These are phyloP conservation scores for Odontophorus gujanensis DNA, from an alignment of 2,113 vertebrate genomes.

Conservation along the genomic window DNA sequence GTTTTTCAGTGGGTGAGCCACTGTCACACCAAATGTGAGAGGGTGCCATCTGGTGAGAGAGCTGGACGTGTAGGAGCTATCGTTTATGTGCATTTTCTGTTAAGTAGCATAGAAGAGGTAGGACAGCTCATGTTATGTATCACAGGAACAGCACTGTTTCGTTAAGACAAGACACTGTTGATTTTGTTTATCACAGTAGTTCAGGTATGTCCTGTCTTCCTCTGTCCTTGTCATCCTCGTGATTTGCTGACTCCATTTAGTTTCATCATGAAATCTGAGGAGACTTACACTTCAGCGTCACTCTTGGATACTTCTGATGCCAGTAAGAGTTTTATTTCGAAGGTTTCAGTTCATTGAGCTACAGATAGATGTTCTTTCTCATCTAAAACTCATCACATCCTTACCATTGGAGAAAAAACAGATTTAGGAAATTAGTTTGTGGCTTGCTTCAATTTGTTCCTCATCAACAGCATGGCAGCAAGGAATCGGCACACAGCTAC, in stretches of 20 bases:
- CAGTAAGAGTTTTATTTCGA: conserved; percentile 35
- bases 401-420: conserved; percentile 14
- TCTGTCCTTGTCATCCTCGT: conserved; percentile 5
- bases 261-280: conserved; percentile 53
- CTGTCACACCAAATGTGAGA: background rate
- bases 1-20: background rate
- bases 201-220: conserved; percentile 11
- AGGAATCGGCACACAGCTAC: background rate
- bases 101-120: background rate
- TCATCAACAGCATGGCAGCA: conserved; percentile 1
- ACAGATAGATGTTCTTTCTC: conserved; percentile 50
- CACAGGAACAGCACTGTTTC: background rate
- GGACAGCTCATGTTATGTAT: background rate
- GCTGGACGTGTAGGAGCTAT: conserved; percentile 1
- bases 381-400: conserved; percentile 59
- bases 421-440: conserved; percentile 60
- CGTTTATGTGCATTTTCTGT: conserved; percentile 32
- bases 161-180: conserved; percentile 3
- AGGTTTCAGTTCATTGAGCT: conserved; percentile 61
- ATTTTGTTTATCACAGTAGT: conserved; percentile 32
- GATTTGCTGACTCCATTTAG: conserved; percentile 33
- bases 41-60: background rate
- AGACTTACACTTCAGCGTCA: conserved; percentile 31
- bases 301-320: conserved; percentile 11
- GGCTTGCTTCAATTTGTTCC: conserved; percentile 55